Evolutionary conservation across 2,888 invertebrate species (phyloP).

Genomic region (Cataglyphis livida): DNA sequence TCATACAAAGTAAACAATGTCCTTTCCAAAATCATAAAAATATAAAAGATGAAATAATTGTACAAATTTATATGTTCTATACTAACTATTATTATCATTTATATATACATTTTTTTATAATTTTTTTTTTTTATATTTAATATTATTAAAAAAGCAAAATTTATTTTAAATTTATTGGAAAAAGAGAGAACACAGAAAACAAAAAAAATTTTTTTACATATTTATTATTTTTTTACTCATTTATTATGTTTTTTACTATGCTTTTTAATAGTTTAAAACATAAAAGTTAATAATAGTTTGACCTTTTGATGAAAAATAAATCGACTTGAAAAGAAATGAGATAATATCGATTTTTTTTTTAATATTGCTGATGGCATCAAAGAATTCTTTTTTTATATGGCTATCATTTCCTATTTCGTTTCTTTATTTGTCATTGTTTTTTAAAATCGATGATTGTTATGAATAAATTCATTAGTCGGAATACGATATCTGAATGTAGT

Average conservation of each 20-base stretch:
- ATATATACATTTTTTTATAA: neutral
- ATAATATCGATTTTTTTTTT: neutral
- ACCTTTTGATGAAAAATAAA: neutral
- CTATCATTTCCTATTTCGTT: neutral
- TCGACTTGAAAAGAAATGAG: constrained; percentile 8
- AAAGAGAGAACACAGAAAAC: neutral
- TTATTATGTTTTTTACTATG: neutral
- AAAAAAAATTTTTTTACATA: neutral
- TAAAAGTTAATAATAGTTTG: neutral
- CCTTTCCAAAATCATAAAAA: neutral
- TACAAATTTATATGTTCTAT: neutral
- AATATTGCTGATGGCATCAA: neutral
- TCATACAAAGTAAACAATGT: neutral
- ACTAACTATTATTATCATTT: neutral
- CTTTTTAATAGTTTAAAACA: neutral
- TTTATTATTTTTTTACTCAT: neutral
- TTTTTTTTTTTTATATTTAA: neutral
- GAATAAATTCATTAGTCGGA: constrained; percentile 10
- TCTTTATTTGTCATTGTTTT: neutral
- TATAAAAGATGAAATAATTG: neutral
- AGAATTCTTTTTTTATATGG: constrained; percentile 5
- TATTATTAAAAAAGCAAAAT: neutral
- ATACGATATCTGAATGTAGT: constrained; percentile 22
- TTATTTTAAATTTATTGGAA: neutral
- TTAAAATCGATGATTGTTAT: constrained; percentile 15